Conservation (phyloP, 2,888 invertebrate species). For the Acrobasis suavella region DNA sequence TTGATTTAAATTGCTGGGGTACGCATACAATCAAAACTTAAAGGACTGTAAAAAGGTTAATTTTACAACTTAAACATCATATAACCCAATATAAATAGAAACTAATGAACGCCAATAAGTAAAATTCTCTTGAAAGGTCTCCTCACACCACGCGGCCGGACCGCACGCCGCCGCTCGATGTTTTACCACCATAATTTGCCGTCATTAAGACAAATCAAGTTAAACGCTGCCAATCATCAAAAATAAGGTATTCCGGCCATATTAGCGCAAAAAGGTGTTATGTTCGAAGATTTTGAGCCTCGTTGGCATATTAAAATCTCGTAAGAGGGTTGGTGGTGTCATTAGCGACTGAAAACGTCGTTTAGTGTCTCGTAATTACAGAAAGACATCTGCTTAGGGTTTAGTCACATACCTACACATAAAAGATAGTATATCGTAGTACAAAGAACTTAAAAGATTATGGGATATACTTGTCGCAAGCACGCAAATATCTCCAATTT, state of each 20-base stretch:
- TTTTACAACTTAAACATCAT: conserved; percentile 23
- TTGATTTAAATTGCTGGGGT: neutral
- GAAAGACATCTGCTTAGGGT: conserved; percentile 17
- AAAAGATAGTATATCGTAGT: no score
- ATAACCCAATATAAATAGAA: conserved; percentile 49
- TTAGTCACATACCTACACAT: no score
- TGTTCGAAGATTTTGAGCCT: conserved; percentile 47
- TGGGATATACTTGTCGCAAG: no score
- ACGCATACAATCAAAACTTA: conserved; percentile 14
- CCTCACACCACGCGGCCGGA: conserved; percentile 43
- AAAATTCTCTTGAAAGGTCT: conserved; percentile 53
- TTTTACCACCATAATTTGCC: conserved; percentile 66
- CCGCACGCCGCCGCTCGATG: conserved; percentile 47
- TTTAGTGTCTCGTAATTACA: conserved; percentile 52
- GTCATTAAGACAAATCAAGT: conserved; percentile 74
- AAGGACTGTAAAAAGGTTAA: neutral
- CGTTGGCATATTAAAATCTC: conserved; percentile 42
- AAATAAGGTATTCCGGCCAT: conserved; percentile 70
- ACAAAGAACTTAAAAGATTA: no score
- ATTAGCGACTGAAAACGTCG: conserved; percentile 57
- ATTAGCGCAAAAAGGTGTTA: conserved; percentile 76
- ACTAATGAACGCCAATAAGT: conserved; percentile 53
- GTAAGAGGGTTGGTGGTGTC: conserved; percentile 44
- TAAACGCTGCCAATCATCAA: conserved; percentile 65
- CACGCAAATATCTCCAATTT: no score